Evolutionary conservation across 1,140 invertebrate species (phyloP).

Genomic region (Pseudomyrmex gracilis): DNA sequence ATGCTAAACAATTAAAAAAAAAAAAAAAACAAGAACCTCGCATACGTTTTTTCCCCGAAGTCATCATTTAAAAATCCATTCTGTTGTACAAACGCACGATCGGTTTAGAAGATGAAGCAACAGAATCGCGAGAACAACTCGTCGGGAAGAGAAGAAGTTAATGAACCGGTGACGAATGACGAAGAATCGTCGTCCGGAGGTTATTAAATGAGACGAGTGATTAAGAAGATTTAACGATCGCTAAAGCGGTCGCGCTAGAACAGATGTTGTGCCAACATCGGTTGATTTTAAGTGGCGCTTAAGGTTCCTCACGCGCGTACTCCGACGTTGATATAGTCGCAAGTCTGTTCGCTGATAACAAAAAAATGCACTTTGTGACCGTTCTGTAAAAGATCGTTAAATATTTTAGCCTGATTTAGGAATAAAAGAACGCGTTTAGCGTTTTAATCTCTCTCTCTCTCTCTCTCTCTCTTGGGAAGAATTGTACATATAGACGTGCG

Average conservation of each 20-base stretch:
- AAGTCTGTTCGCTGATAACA: background rate
- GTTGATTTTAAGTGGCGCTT: conserved; percentile 42
- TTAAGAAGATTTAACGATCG: conserved; percentile 55
- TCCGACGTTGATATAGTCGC: background rate
- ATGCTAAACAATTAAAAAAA: too few relatives aligned
- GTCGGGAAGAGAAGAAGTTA: conserved; percentile 17
- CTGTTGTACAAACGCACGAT: background rate
- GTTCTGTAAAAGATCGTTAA: background rate
- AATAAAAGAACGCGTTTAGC: too few relatives aligned
- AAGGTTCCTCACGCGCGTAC: background rate
- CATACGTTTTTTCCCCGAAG: too few relatives aligned
- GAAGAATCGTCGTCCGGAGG: conserved; percentile 18
- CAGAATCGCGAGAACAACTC: conserved; percentile 14
- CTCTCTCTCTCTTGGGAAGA: background rate
- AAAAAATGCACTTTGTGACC: background rate
- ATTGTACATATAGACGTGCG: background rate
- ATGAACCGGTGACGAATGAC: conserved; percentile 22
- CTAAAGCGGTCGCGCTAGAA: conserved; percentile 15
- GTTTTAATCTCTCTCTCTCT: too few relatives aligned
- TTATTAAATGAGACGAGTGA: conserved; percentile 49
- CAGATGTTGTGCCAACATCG: conserved; percentile 27
- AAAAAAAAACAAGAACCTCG: too few relatives aligned
- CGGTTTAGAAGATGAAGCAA: conserved; percentile 23
- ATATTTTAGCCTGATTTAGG: background rate
- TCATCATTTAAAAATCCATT: too few relatives aligned